Percentiles rank a stretch among this genome's conserved stretches.
Evolutionary conservation across 2,888 invertebrate genomes (phyloP).

Genomic region (Drosophila demipolita): DNA sequence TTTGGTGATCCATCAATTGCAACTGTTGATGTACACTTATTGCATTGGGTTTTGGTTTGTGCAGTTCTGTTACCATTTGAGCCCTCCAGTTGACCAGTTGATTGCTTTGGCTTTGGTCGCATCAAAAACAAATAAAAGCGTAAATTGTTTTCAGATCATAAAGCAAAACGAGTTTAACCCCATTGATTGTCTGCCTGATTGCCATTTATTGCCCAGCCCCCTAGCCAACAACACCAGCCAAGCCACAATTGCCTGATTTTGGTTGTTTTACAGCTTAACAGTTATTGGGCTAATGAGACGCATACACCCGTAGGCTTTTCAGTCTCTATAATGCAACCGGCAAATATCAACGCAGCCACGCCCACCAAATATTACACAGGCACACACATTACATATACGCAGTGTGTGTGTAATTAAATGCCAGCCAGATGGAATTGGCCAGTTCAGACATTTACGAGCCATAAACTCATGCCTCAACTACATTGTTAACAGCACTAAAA

Average conservation of each 20-base stretch:
- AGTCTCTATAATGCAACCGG: conserved; percentile 16
- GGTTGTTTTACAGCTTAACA: conserved; percentile 76
- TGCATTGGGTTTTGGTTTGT: conserved; percentile 52
- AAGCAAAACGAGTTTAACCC: conserved; percentile 71
- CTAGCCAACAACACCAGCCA: conserved; percentile 4
- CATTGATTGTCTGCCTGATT: conserved; percentile 74
- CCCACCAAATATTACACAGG: conserved; percentile 37
- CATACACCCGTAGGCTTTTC: neutral
- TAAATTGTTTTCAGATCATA: conserved; percentile 80
- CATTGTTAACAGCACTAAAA: conserved; percentile 61
- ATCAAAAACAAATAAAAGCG: conserved; percentile 79
- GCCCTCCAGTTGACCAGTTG: conserved; percentile 42
- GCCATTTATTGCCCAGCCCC: conserved; percentile 67
- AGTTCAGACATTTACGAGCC: conserved; percentile 72
- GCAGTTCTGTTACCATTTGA: conserved; percentile 49
- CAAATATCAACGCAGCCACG: conserved; percentile 25
- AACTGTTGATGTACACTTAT: conserved; percentile 73
- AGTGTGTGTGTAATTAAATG: conserved; percentile 55
- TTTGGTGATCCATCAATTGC: conserved; percentile 62
- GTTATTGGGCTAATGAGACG: conserved; percentile 72
- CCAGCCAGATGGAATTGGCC: conserved; percentile 57
- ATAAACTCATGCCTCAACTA: conserved; percentile 65
- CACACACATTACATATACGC: conserved; percentile 67
- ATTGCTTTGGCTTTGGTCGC: conserved; percentile 60
- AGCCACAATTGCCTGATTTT: conserved; percentile 45